A percentile compares a stretch with the other conserved stretches of the same genome.
Evolutionary conservation across 1,140 invertebrate species (phyloP).

Genomic region (Trichonephila clavipes): DNA sequence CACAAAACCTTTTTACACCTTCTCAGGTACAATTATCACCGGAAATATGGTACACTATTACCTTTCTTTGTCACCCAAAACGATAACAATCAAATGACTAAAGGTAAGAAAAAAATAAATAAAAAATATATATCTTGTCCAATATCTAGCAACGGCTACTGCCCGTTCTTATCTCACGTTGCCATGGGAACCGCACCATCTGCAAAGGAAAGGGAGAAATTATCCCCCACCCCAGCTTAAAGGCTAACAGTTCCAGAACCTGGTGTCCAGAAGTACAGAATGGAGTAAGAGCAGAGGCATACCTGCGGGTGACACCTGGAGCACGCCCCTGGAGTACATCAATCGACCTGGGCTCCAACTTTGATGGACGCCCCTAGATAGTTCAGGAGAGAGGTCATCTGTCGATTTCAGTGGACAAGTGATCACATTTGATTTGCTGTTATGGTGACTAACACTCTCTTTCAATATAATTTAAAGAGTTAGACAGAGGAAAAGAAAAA

Average conservation of each 20-base stretch:
- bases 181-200: constrained; percentile 57
- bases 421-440: constrained; percentile 65
- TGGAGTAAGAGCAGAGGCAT: not conserved
- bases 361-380: not conserved
- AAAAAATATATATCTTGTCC: constrained; percentile 26
- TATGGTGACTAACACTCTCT: not conserved
- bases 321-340: constrained; percentile 66
- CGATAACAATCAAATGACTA: constrained; percentile 13
- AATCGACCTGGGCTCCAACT: constrained; percentile 33
- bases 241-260: not conserved
- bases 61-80: not conserved
- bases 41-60: not conserved
- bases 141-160: constrained; percentile 42
- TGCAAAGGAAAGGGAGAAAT: constrained; percentile 20
- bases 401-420: constrained; percentile 37
- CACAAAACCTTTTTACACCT: not conserved
- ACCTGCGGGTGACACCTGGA: constrained; percentile 73
- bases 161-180: not conserved
- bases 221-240: not conserved
- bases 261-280: constrained; percentile 13
- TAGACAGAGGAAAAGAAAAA: not conserved
- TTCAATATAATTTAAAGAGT: not conserved
- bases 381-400: constrained; percentile 15
- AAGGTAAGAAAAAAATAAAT: not conserved
- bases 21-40: not conserved